Evolutionary conservation across 2,888 invertebrate species (phyloP), one percentile per base, ranked within the genome.

Genomic region (Hipparchia semele): DNA sequence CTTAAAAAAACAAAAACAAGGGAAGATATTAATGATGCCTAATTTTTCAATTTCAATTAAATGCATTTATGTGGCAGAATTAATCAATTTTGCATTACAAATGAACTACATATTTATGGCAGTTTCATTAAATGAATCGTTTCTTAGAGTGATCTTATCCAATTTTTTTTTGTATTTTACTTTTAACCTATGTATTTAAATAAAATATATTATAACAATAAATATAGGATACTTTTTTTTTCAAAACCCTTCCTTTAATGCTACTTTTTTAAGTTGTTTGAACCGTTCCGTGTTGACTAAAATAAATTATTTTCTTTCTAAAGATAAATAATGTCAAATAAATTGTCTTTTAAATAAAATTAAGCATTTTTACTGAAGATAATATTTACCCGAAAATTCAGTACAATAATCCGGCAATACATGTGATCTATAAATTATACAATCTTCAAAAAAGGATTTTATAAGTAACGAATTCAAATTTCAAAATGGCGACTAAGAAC

Each of bases 51-150:
- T 62, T 62, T n/a, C 45, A 13, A 62, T 46, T 73, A 75, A 75
- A 75, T 73, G 73, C 73, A 67, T 9, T 33, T 49, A 62, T 70
- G 69, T 69, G 60, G 58, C 46, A 13, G 58, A 12, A 68, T 54
- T 46, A 69, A 39, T 65, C 60, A 59, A 49, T 70, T 60, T 45
- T 70, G 54, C 54, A 5, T 7, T 54, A 13, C 45, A 70, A 39
- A 12, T 9, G 2, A 23, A 46, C 70, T 60, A 54, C 39, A 0
- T 51, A 53, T 6, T 33, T 64, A 23, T 7, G 53, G 33, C 66
- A 66, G 53, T 33, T 66, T 66, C n/a, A 13, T 7, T 8, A 9
- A 64, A 49, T 64, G 49, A 46, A 12, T 46, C 13, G 8, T 13
- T 46, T 53, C 53, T 12, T 4, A 53, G 5, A 53, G 12, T 53